phyloP scores from a whole-genome alignment of 2,113 vertebrate species.

The Passer domesticus region DNA sequence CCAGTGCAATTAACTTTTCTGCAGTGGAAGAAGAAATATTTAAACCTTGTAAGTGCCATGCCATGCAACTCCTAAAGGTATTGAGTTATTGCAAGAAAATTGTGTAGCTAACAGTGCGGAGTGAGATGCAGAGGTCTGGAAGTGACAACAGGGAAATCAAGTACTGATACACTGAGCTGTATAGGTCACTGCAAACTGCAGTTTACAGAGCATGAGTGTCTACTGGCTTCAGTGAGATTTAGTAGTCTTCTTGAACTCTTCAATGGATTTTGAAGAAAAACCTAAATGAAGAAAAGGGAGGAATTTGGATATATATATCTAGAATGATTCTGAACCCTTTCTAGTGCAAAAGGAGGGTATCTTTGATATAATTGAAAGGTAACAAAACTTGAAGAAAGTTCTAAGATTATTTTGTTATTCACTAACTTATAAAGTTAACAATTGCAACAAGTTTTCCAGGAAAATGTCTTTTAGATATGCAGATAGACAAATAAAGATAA shows the following conservation, averaged over 20 bases:
- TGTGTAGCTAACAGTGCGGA: not conserved
- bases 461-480: not conserved
- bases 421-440: not conserved
- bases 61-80: constrained; percentile 9
- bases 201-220: not conserved
- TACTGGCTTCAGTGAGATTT: not conserved
- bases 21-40: constrained; percentile 35
- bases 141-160: constrained; percentile 32
- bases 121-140: not conserved
- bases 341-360: not conserved
- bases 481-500: not conserved
- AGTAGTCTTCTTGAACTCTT: not conserved
- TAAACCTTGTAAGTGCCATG: not conserved
- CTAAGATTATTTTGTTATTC: not conserved
- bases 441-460: not conserved
- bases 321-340: not conserved
- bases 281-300: not conserved
- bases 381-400: not conserved
- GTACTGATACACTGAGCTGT: not conserved
- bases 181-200: not conserved
- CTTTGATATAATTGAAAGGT: not conserved
- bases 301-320: not conserved
- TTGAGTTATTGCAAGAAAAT: constrained; percentile 9
- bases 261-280: not conserved
- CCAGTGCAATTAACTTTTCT: constrained; percentile 38